Base-by-base conservation (phyloP, 2,888 invertebrate species). In the Macroteleia sp. region DNA sequence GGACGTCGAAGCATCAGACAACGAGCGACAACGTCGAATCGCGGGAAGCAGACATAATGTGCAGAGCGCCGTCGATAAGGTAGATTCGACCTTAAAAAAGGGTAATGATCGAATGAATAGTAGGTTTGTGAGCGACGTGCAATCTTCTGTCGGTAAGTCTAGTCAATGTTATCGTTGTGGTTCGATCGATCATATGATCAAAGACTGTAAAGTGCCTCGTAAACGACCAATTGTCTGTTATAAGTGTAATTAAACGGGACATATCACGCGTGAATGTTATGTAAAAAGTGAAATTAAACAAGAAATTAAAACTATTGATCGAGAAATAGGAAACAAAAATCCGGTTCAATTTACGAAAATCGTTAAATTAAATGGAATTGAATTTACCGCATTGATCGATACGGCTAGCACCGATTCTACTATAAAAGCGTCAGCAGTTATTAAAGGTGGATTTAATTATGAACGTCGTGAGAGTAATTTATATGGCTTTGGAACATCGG, bases 151-250 rank as follows among this genome's bases (percentile, higher is more conserved):
- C 16, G 25, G 46, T 46, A 46, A 46, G 28, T 8, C 30, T 16
- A 8, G 10, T 46, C 25, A 46, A n/a, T 46, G 46, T 46, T 28
- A 14, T 46, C 25, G 28, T 6, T 46, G 46, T 46, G 46, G 46
- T 16, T 25, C 28, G 25, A 9, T 9, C 14, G 25, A 44, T 44
- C 44, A 44, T 44, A 25, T 44, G 20, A 25, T 44, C 5, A 44
- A 44, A 44, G 20, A 20, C 6, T 44, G 44, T 44, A 39, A 39
- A 17, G n/a, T 17, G 19, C 25, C 44, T 20, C 22, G 25, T 12
- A 44, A 44, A 10, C 25, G 22, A 3, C n/a, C 12, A 22, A 25
- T 44, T 44, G 14, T 14, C n/a, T 20, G 25, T 44, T 22, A 12
- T 42, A 2, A 20, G 3, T 42, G 42, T 42, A 20, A 20, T 2